Evolutionary conservation across 2,113 vertebrate species (phyloP).

Genomic region (Spea multiplicata): DNA sequence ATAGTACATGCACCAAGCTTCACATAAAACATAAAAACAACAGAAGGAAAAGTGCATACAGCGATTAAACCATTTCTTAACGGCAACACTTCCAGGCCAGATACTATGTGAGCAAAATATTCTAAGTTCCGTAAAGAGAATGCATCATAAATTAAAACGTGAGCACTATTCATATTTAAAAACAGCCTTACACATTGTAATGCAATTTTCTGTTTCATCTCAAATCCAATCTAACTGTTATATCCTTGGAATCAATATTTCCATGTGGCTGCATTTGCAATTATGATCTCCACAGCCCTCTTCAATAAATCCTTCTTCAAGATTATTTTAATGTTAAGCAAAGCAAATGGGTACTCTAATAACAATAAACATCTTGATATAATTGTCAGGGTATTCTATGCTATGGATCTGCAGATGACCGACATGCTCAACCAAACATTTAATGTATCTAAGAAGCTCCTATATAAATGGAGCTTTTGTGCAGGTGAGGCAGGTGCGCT

Average conservation of each 20-base stretch:
- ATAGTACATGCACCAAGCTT: too few relatives aligned
- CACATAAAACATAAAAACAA: neutral
- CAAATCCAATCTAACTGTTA: neutral
- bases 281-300: neutral
- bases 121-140: neutral
- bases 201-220: neutral
- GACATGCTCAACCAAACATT: neutral
- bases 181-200: neutral
- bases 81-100: neutral
- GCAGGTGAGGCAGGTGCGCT: too few relatives aligned
- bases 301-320: neutral
- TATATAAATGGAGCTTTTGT: too few relatives aligned
- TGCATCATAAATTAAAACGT: neutral
- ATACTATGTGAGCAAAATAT: neutral
- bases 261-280: neutral
- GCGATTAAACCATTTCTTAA: neutral
- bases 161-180: neutral
- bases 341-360: neutral
- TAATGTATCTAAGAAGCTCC: too few relatives aligned
- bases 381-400: neutral
- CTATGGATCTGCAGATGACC: neutral
- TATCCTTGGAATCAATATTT: neutral
- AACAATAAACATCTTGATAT: neutral
- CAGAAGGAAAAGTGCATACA: neutral
- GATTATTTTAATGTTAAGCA: slow-evolving; percentile 1